These are phyloP conservation scores for Synanthedon vespiformis DNA, from an alignment of 2,888 invertebrate species.

Conservation along the genomic window DNA sequence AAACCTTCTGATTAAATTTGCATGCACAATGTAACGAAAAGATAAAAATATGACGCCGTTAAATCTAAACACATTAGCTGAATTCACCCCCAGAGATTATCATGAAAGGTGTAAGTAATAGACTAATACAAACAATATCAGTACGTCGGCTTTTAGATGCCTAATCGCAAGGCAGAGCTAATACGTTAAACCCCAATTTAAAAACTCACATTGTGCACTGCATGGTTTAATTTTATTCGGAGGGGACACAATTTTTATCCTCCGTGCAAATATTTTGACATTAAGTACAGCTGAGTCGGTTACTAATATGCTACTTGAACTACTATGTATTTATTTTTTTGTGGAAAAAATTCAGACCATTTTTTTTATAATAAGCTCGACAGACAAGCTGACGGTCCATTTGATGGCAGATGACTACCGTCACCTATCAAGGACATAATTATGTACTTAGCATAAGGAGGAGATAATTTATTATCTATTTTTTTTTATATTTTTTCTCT, in stretches of 20 bases:
- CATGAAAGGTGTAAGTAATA: slow-evolving; percentile 59
- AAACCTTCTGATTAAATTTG: slow-evolving; percentile 16
- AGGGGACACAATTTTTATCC: slow-evolving; percentile 51
- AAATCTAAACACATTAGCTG: slow-evolving; percentile 47
- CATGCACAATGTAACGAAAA: slow-evolving; percentile 23
- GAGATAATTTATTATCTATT: too few species aligned
- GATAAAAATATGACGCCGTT: slow-evolving; percentile 31
- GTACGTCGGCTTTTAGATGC: slow-evolving; percentile 40
- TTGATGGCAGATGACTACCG: too few species aligned
- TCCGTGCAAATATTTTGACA: slow-evolving; percentile 63
- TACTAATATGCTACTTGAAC: too few species aligned
- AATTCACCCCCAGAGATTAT: slow-evolving; percentile 54
- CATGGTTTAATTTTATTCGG: slow-evolving; percentile 39
- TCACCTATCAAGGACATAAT: too few species aligned
- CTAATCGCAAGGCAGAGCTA: slow-evolving; percentile 45
- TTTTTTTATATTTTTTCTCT: too few species aligned
- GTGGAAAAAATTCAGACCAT: too few species aligned
- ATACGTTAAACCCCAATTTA: slow-evolving; percentile 47
- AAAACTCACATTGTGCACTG: slow-evolving; percentile 44
- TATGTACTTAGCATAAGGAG: too few species aligned
- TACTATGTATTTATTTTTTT: too few species aligned
- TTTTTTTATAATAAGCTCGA: too few species aligned
- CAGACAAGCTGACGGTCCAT: too few species aligned
- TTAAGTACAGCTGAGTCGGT: slow-evolving; percentile 16
- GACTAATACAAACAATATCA: slow-evolving; percentile 49